A percentile compares a stretch with the other conserved stretches of the same genome.
Conservation (phyloP, 2,888 invertebrate genomes). For the Lithophane leautieri region DNA sequence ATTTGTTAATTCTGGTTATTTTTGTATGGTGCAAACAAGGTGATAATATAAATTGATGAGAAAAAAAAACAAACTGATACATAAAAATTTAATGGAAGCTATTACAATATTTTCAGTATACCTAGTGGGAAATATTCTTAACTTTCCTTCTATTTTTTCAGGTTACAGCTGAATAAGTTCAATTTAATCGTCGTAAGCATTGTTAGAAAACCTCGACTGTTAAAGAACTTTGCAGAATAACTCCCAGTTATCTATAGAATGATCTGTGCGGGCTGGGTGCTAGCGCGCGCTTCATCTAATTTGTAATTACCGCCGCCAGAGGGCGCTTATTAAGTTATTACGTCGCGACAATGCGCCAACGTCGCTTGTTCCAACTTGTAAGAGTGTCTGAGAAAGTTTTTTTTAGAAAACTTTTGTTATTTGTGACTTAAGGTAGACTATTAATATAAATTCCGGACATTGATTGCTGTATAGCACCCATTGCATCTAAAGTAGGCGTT, state of each 20-base stretch:
- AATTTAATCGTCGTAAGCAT: background rate
- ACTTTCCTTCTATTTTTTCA: background rate
- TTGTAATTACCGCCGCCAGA: constrained; percentile 77
- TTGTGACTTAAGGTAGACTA: background rate
- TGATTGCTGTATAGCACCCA: background rate
- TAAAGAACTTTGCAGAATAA: constrained; percentile 58
- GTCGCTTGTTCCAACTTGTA: constrained; percentile 29
- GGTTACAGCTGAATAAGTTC: background rate
- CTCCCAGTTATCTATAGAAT: constrained; percentile 51
- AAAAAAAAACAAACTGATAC: no score
- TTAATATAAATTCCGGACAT: background rate
- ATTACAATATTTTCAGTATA: background rate
- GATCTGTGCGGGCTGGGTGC: constrained; percentile 67
- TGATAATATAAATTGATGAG: background rate
- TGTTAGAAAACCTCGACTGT: background rate
- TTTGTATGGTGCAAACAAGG: no score
- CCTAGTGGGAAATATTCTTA: background rate
- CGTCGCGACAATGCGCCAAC: constrained; percentile 62
- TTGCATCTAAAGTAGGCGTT: background rate
- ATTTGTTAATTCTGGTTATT: no score
- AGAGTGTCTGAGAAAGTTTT: constrained; percentile 41
- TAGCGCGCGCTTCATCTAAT: constrained; percentile 74
- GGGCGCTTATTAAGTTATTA: constrained; percentile 78
- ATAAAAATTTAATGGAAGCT: no score
- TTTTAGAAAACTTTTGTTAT: constrained; percentile 4